Percentiles rank a stretch among this genome's conserved stretches.
Evolutionary conservation across 2,888 invertebrate genomes (phyloP).

Genomic region (Chironomus riparius): DNA sequence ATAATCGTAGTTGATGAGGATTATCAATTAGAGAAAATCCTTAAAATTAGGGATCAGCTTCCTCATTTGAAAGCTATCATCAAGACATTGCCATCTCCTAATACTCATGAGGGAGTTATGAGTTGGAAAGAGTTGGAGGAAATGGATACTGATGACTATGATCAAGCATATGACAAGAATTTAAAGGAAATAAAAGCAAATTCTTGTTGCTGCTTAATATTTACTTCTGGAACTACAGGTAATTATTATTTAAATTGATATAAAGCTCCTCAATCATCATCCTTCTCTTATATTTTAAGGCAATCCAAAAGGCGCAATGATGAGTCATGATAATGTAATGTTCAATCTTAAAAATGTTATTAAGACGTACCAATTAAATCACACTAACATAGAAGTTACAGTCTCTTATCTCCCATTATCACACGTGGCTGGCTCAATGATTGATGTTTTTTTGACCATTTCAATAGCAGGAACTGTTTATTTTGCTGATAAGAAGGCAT

Average conservation of each 20-base stretch:
- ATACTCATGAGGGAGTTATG: no score
- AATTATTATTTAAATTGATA: no score
- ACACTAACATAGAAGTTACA: constrained; percentile 47
- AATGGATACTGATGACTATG: constrained; percentile 32
- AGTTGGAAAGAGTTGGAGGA: no score
- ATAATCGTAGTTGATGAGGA: constrained; percentile 82
- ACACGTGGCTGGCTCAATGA: constrained; percentile 82
- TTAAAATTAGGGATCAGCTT: constrained; percentile 55
- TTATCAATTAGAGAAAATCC: constrained; percentile 76
- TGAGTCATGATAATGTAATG: constrained; percentile 80
- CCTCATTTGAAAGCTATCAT: constrained; percentile 72
- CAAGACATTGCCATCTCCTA: constrained; percentile 36
- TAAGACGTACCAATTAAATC: constrained; percentile 33
- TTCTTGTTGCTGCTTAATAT: constrained; percentile 78
- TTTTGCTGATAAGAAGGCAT: constrained; percentile 82
- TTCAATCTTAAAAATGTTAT: constrained; percentile 51
- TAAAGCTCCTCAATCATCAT: no score
- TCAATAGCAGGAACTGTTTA: constrained; percentile 57
- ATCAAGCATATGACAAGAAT: constrained; percentile 57
- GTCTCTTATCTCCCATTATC: constrained; percentile 81
- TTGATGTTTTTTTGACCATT: constrained; percentile 66
- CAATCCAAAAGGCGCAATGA: constrained; percentile 85
- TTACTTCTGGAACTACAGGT: constrained; percentile 73
- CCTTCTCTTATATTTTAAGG: constrained; percentile 40
- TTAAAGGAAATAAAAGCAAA: constrained; percentile 64